phyloP scores from a whole-genome alignment of 2,797 vertebrate genomes.

The Dromococcyx pavoninus region DNA sequence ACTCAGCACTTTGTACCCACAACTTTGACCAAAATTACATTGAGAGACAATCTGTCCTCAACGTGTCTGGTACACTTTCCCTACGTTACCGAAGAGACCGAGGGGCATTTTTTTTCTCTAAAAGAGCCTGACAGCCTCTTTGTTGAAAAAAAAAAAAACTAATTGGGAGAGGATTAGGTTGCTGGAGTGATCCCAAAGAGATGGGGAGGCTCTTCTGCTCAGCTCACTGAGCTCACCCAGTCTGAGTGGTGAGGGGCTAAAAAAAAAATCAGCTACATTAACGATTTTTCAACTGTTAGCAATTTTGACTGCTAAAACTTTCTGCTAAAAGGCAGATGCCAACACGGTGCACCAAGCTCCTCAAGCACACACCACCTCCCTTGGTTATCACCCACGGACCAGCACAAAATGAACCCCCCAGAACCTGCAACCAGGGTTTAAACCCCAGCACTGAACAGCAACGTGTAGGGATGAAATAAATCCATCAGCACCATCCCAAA shows the following conservation, averaged over 20 bases:
- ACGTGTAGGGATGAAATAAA: accelerated
- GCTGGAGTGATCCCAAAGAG: background rate
- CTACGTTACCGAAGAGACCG: background rate
- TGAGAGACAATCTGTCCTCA: background rate
- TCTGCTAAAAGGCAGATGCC: background rate
- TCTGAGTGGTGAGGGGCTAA: background rate
- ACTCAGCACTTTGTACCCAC: background rate
- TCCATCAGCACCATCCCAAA: background rate
- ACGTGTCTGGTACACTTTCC: background rate
- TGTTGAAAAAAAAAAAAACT: background rate
- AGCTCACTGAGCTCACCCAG: background rate
- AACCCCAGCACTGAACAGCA: background rate
- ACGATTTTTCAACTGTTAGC: background rate
- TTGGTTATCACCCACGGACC: background rate
- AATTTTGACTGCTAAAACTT: background rate
- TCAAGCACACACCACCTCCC: background rate
- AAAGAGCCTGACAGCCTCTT: background rate
- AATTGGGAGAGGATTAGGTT: background rate
- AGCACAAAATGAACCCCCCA: background rate
- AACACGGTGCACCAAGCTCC: accelerated
- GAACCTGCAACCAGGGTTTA: background rate
- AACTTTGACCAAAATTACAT: background rate
- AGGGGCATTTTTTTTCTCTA: background rate
- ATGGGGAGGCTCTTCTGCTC: background rate
- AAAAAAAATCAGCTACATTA: background rate